A percentile compares a stretch with the other conserved stretches of the same genome.
Conservation (phyloP, 2,113 vertebrate species). For the Oenanthe oenanthe region DNA sequence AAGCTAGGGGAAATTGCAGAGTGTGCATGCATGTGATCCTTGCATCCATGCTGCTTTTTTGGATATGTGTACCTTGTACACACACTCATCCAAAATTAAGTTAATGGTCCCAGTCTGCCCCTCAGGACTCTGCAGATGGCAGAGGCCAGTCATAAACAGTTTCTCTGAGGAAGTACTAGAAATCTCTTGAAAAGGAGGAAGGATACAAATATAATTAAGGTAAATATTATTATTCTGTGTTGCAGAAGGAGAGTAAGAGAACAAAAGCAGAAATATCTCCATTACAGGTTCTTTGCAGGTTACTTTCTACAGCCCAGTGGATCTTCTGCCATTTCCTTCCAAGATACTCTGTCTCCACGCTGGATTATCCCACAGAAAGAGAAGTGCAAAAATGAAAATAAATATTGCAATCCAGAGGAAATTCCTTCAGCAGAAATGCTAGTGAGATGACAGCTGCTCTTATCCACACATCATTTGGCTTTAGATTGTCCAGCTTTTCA, state of each 20-base stretch:
- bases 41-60: background rate
- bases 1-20: conserved; percentile 46
- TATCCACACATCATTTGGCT: background rate
- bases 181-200: background rate
- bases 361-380: background rate
- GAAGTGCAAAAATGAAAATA: background rate
- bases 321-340: background rate
- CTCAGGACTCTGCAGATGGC: background rate
- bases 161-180: background rate
- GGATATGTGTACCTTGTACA: background rate
- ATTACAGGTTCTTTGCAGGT: background rate
- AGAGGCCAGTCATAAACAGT: background rate
- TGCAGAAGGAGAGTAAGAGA: background rate
- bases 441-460: background rate
- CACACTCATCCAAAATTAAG: conserved; percentile 34
- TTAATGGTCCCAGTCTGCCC: background rate
- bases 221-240: background rate
- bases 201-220: background rate
- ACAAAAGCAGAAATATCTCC: background rate
- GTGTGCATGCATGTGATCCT: background rate
- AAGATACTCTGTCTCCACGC: background rate
- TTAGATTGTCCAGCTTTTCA: background rate
- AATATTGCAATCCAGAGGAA: background rate
- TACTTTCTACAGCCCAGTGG: background rate
- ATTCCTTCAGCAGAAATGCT: background rate